Evolutionary conservation across 2,113 vertebrate species (phyloP).

Genomic region (Struthidea cinerea): DNA sequence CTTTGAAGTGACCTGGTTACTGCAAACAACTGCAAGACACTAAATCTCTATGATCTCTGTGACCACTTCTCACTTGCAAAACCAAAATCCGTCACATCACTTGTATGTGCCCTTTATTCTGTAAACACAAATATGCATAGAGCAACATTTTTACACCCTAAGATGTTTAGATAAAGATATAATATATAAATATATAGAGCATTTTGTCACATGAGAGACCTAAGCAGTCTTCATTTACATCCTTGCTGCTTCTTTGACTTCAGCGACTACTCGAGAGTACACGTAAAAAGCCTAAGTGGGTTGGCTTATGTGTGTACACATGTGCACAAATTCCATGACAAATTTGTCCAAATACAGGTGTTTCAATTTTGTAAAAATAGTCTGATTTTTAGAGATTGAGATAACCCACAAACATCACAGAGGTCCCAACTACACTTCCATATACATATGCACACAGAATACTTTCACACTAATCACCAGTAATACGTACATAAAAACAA

Average conservation of each 20-base stretch:
- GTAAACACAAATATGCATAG: background rate
- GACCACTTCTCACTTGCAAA: background rate
- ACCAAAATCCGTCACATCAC: background rate
- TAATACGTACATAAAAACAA: background rate
- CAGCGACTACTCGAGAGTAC: background rate
- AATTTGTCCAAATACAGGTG: background rate
- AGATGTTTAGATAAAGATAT: background rate
- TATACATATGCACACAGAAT: background rate
- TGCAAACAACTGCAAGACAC: background rate
- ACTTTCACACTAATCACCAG: background rate
- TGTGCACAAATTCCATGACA: background rate
- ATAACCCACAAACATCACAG: background rate
- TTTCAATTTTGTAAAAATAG: background rate
- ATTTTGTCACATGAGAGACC: background rate
- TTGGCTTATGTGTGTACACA: rapidly evolving
- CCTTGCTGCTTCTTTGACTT: background rate
- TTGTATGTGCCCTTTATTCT: background rate
- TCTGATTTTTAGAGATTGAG: background rate
- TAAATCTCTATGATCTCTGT: background rate
- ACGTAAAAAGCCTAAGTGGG: background rate
- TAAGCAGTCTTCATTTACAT: background rate
- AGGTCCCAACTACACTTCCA: background rate
- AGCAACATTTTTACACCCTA: background rate
- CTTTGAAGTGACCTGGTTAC: background rate
- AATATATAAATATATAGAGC: background rate